Percentiles rank a stretch among this genome's conserved stretches.
Evolutionary conservation across 2,888 invertebrate species (phyloP).

Genomic region (Brachyptera risi): DNA sequence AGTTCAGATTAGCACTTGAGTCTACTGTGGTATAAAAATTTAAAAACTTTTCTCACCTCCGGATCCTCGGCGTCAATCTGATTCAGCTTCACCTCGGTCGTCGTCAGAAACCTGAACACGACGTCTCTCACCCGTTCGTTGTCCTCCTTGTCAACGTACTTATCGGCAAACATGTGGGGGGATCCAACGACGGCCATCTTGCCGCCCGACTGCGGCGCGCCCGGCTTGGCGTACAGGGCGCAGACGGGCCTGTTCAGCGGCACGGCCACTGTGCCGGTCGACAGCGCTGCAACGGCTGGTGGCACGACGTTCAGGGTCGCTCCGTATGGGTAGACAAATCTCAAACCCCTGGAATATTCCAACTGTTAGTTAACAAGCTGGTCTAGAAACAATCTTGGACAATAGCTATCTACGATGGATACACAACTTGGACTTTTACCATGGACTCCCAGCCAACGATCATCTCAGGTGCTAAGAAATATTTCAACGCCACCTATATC

Average conservation of each 20-base stretch:
- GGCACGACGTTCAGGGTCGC: conserved; percentile 90
- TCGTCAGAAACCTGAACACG: conserved; percentile 74
- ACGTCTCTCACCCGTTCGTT: conserved; percentile 87
- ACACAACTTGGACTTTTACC: too few species aligned
- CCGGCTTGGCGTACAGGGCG: conserved; percentile 69
- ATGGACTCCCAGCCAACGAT: too few species aligned
- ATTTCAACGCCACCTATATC: too few species aligned
- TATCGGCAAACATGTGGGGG: conserved; percentile 86
- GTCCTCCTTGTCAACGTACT: conserved; percentile 90
- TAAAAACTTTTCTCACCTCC: too few species aligned
- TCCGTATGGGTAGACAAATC: conserved; percentile 92
- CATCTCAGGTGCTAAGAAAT: too few species aligned
- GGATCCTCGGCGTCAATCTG: conserved; percentile 89
- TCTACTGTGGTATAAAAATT: too few species aligned
- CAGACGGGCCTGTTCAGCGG: conserved; percentile 90
- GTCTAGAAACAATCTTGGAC: too few species aligned
- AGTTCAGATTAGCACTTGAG: too few species aligned
- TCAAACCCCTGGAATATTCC: conserved; percentile 52
- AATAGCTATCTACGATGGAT: too few species aligned
- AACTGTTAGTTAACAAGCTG: too few species aligned
- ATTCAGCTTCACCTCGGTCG: conserved; percentile 61
- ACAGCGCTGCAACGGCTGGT: conserved; percentile 83
- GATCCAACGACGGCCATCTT: conserved; percentile 89
- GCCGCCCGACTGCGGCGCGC: conserved; percentile 49
- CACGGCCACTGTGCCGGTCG: conserved; percentile 89